These are phyloP conservation scores for Neogobius melanostomus DNA, from an alignment of 2,113 vertebrate species.

Conservation along the genomic window DNA sequence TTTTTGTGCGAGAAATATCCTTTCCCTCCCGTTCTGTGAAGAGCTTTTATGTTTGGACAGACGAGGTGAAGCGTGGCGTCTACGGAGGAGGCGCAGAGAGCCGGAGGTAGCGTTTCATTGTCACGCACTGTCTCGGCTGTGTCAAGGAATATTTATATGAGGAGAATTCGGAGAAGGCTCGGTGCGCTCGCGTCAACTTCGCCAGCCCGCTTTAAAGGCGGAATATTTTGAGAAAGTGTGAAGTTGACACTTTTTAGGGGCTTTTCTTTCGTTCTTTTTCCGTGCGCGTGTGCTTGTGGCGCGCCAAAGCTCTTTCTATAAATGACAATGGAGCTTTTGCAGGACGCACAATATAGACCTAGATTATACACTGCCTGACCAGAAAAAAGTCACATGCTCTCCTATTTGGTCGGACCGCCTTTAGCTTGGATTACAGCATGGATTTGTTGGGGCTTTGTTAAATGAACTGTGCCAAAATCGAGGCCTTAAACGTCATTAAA, in stretches of 20 bases:
- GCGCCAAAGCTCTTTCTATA: background rate
- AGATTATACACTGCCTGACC: too few relatives aligned
- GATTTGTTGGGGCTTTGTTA: too few relatives aligned
- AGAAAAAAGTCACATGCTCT: too few relatives aligned
- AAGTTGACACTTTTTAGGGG: background rate
- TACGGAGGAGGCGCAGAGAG: background rate
- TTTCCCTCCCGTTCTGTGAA: background rate
- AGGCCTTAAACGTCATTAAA: too few relatives aligned
- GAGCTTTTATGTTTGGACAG: background rate
- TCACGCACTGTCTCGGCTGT: background rate
- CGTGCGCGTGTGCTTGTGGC: background rate
- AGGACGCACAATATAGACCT: background rate
- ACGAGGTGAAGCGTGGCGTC: background rate
- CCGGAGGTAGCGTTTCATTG: background rate
- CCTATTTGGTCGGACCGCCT: too few relatives aligned
- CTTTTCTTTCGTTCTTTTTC: background rate
- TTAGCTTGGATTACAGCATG: too few relatives aligned
- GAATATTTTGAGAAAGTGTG: background rate
- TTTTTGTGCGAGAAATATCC: too few relatives aligned
- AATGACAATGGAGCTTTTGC: background rate
- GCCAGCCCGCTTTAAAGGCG: background rate
- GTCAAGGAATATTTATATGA: constrained; percentile 4
- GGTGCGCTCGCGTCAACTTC: background rate
- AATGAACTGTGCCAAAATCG: too few relatives aligned
- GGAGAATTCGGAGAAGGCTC: background rate